Percentiles rank a stretch among this genome's conserved stretches.
Conservation (phyloP, 2,888 invertebrate species). For the Iselma pallidipennis region DNA sequence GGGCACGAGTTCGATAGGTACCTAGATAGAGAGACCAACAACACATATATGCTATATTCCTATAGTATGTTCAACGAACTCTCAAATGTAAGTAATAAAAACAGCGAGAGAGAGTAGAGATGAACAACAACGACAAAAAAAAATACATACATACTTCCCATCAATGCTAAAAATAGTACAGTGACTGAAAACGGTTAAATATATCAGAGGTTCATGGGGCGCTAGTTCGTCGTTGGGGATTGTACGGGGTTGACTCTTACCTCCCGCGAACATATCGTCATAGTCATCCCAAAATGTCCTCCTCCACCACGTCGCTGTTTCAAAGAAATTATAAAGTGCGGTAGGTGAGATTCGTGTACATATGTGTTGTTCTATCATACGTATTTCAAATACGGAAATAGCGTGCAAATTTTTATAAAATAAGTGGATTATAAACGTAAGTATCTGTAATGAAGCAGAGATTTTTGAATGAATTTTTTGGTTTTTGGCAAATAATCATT, state of each 20-base stretch:
- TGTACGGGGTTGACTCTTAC: conserved; percentile 28
- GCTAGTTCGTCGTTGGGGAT: conserved; percentile 35
- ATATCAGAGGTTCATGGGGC: conserved; percentile 41
- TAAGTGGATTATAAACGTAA: too few relatives aligned
- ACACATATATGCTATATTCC: conserved; percentile 4
- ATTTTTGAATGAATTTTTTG: background rate
- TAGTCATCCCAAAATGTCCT: background rate
- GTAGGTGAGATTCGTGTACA: background rate
- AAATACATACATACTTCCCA: conserved; percentile 50
- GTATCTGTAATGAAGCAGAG: too few relatives aligned
- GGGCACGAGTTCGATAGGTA: conserved; percentile 7
- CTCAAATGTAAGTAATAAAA: conserved; percentile 32
- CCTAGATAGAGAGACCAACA: background rate
- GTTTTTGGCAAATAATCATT: background rate
- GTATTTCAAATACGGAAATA: too few relatives aligned
- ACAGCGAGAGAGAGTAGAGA: conserved; percentile 19
- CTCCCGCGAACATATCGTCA: conserved; percentile 34
- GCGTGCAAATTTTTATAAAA: too few relatives aligned
- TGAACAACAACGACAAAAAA: conserved; percentile 20
- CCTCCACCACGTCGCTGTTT: too few relatives aligned
- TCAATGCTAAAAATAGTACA: conserved; percentile 47
- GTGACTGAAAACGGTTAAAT: conserved; percentile 49
- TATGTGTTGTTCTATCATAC: too few relatives aligned
- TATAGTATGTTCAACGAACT: conserved; percentile 22
- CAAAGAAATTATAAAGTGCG: background rate